A percentile compares a stretch with the other conserved stretches of the same genome.
Evolutionary conservation across 1,140 invertebrate species (phyloP).

Genomic region (Euwallacea fornicatus): DNA sequence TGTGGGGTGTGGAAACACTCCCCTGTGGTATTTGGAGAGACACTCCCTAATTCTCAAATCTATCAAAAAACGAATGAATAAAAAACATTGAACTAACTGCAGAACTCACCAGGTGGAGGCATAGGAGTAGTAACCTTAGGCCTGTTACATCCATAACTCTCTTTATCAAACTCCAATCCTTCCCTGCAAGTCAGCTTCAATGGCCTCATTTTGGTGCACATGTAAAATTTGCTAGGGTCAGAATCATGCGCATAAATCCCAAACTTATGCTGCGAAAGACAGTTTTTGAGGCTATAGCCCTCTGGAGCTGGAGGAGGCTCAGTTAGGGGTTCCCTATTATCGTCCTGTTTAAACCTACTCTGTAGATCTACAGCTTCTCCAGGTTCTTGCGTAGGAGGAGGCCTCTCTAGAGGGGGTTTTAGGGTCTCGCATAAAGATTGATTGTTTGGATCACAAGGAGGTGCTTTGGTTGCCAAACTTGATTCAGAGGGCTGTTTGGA

Average conservation of each 20-base stretch:
- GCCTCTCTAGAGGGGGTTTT: not conserved
- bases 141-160: constrained; percentile 21
- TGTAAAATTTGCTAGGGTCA: constrained; percentile 34
- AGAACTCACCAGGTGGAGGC: constrained; percentile 25
- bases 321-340: constrained; percentile 25
- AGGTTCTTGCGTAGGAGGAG: not conserved
- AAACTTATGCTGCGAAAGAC: constrained; percentile 26
- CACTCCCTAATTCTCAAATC: constrained; percentile 26
- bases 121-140: constrained; percentile 25
- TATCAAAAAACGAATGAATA: constrained; percentile 3
- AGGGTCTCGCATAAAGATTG: not conserved
- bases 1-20: constrained; percentile 54
- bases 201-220: constrained; percentile 25
- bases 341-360: constrained; percentile 20
- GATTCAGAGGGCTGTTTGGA: no score
- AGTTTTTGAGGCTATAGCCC: constrained; percentile 14
- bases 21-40: constrained; percentile 10
- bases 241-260: constrained; percentile 31
- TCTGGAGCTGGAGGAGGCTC: constrained; percentile 15
- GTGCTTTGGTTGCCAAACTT: not conserved
- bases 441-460: constrained; percentile 4
- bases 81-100: not conserved
- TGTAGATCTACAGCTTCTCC: constrained; percentile 1
- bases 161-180: constrained; percentile 33
- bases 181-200: constrained; percentile 24